Evolutionary conservation across 2,797 vertebrate species (phyloP).

Genomic region (Spondyliosoma cantharus): DNA sequence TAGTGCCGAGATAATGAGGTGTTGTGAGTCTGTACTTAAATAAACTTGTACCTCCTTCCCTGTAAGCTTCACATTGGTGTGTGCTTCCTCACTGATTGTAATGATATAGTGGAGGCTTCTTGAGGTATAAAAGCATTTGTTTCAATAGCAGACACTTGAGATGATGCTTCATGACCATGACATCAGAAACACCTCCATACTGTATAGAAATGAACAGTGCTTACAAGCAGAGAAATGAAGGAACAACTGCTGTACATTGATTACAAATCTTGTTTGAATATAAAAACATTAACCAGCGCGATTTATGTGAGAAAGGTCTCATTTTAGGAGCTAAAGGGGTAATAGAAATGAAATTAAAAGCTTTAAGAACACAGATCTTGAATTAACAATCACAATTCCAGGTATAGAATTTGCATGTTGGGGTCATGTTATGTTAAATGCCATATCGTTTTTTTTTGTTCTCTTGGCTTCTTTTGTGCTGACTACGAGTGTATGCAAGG

Average conservation of each 20-base stretch:
- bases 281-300: neutral
- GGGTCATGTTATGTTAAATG: conserved; percentile 4
- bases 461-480: neutral
- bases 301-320: neutral
- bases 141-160: conserved; percentile 26
- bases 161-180: neutral
- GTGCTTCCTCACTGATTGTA: conserved; percentile 36
- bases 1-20: conserved; percentile 28
- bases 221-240: neutral
- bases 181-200: conserved; percentile 20
- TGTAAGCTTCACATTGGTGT: conserved; percentile 10
- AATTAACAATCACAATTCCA: conserved; percentile 10
- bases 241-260: neutral
- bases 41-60: neutral
- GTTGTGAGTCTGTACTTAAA: conserved; percentile 23
- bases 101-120: conserved; percentile 17
- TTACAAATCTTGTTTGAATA: neutral
- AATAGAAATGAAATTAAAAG: too few relatives aligned
- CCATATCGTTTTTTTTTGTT: neutral
- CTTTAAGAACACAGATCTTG: neutral
- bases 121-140: conserved; percentile 22
- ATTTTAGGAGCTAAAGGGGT: too few relatives aligned
- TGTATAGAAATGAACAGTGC: neutral
- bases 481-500: too few relatives aligned
- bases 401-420: neutral